Conservation (phyloP, 2,113 vertebrate species). For the Henicopernis longicauda region DNA sequence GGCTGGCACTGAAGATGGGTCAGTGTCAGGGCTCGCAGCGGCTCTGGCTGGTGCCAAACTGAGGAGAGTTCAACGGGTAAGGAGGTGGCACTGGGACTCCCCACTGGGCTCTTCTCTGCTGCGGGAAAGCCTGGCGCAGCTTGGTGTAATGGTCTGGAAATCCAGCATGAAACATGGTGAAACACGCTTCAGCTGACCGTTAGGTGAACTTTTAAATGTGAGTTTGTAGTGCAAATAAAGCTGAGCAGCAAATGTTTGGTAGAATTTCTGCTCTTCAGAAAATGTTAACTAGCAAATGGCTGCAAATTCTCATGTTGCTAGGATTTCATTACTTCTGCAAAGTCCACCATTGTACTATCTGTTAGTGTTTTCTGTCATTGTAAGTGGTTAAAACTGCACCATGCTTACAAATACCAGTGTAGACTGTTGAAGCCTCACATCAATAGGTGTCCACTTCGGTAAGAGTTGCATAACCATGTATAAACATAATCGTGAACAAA, state of each 20-base stretch:
- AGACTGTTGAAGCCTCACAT: background rate
- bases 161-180: background rate
- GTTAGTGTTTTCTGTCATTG: background rate
- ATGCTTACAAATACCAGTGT: background rate
- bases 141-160: background rate
- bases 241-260: background rate
- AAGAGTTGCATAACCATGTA: background rate
- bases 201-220: background rate
- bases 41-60: slow-evolving; percentile 97
- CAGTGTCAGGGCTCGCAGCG: slow-evolving; percentile 88
- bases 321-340: background rate
- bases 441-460: background rate
- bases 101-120: background rate
- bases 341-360: background rate
- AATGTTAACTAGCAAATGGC: background rate
- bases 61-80: slow-evolving; percentile 92
- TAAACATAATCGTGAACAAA: background rate
- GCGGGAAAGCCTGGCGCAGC: background rate
- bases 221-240: background rate
- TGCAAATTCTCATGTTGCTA: background rate
- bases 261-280: background rate
- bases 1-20: slow-evolving; percentile 76
- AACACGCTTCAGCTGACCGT: background rate
- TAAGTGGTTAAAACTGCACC: background rate
- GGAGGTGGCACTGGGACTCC: background rate